Conservation (phyloP, 1,140 invertebrate genomes). For the Lutraria rhynchaena region DNA sequence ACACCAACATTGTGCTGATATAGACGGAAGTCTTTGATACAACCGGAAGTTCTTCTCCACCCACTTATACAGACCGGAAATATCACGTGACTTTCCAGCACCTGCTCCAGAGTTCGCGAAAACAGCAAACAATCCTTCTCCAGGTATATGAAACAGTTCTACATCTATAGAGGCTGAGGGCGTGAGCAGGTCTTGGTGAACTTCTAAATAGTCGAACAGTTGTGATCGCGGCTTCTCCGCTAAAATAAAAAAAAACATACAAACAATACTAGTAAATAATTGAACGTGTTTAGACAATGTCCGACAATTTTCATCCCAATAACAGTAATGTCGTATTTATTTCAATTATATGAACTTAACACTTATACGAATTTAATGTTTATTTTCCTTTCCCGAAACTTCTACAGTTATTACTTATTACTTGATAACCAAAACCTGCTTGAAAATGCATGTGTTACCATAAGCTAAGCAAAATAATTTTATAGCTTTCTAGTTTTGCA, state of each 20-base stretch:
- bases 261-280: slow-evolving; percentile 2
- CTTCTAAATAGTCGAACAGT: slow-evolving; percentile 76
- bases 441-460: too few relatives aligned
- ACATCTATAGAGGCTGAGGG: slow-evolving; percentile 76
- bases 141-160: slow-evolving; percentile 76
- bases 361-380: too few relatives aligned
- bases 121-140: slow-evolving; percentile 77
- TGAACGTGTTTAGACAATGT: too few relatives aligned
- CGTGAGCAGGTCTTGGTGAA: slow-evolving; percentile 74
- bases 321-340: not conserved
- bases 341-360: too few relatives aligned
- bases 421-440: too few relatives aligned
- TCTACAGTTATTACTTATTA: too few relatives aligned
- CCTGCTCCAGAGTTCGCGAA: slow-evolving; percentile 69
- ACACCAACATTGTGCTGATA: slow-evolving; percentile 75
- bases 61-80: slow-evolving; percentile 78
- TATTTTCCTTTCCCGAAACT: too few relatives aligned
- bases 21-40: slow-evolving; percentile 76
- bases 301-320: not conserved
- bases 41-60: slow-evolving; percentile 68
- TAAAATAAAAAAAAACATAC: slow-evolving; percentile 13
- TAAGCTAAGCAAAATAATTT: too few relatives aligned
- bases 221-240: slow-evolving; percentile 13
- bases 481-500: too few relatives aligned
- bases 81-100: slow-evolving; percentile 21